phyloP scores from a whole-genome alignment of 2,888 invertebrate genomes.

The Lypha dubia region DNA sequence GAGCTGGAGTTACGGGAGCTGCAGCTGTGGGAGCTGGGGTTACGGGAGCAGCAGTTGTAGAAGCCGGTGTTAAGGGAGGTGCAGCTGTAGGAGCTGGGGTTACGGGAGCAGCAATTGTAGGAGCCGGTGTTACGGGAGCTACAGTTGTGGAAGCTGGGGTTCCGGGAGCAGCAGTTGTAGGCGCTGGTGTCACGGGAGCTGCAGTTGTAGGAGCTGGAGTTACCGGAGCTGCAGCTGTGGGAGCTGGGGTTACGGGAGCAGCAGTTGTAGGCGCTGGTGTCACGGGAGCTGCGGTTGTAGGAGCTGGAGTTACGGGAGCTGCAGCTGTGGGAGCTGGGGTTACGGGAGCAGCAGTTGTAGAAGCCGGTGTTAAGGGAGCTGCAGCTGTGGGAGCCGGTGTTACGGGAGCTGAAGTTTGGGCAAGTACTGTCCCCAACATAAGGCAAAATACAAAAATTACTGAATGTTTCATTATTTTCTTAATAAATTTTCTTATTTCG shows the following conservation, averaged over 20 bases:
- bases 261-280: not conserved
- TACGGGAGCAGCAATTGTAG: not conserved
- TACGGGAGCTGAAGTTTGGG: not conserved
- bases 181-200: not conserved
- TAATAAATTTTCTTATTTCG: not conserved
- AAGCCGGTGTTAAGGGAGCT: not conserved
- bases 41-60: not conserved
- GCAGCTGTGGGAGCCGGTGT: not conserved
- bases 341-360: not conserved
- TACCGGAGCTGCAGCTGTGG: not conserved
- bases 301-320: not conserved
- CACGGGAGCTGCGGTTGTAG: not conserved
- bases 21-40: not conserved
- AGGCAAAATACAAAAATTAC: not conserved
- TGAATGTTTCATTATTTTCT: not conserved
- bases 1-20: not conserved
- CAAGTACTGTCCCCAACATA: not conserved
- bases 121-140: not conserved
- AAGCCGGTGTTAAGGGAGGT: not conserved
- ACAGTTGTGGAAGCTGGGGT: not conserved
- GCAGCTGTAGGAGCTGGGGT: not conserved
- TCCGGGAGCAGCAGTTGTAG: not conserved
- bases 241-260: not conserved
- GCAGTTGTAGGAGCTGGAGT: not conserved
- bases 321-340: not conserved